A percentile compares a stretch with the other conserved stretches of the same genome.
phyloP scores from a whole-genome alignment of 2,797 vertebrate genomes.

The Ibycter americanus region DNA sequence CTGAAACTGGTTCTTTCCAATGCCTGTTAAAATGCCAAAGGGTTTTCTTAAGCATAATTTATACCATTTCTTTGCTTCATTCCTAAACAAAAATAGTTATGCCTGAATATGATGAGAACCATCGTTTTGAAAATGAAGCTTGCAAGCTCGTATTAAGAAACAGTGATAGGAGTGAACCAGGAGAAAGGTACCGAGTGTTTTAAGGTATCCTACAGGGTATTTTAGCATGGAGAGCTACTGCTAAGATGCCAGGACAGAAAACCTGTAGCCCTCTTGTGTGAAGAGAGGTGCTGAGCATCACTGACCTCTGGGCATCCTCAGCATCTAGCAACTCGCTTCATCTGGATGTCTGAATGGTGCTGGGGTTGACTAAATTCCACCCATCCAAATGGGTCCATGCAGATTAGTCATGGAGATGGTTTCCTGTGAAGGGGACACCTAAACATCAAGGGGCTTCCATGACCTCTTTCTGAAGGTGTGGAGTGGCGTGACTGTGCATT shows the following conservation, averaged over 20 bases:
- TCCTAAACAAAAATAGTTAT: conserved; percentile 35
- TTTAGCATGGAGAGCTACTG: not conserved
- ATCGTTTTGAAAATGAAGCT: not conserved
- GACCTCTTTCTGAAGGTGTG: not conserved
- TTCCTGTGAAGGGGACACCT: not conserved
- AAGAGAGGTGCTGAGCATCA: not conserved
- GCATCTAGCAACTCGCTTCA: not conserved
- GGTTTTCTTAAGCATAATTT: conserved; percentile 42
- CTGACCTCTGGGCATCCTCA: not conserved
- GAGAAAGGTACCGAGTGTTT: not conserved
- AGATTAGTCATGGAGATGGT: not conserved
- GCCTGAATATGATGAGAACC: not conserved
- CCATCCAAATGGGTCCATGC: not conserved
- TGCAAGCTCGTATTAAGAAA: not conserved
- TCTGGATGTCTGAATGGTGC: not conserved
- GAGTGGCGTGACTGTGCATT: fast-evolving
- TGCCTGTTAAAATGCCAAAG: conserved; percentile 44
- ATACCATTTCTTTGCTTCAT: not conserved
- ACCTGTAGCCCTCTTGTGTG: not conserved
- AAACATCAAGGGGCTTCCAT: not conserved
- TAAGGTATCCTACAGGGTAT: fast-evolving
- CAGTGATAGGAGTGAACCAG: not conserved
- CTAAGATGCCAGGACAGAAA: not conserved
- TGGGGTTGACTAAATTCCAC: not conserved
- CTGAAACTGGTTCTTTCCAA: conserved; percentile 34